Conservation (phyloP, 2,797 vertebrate genomes). For the Chlorospingus flavigularis region DNA sequence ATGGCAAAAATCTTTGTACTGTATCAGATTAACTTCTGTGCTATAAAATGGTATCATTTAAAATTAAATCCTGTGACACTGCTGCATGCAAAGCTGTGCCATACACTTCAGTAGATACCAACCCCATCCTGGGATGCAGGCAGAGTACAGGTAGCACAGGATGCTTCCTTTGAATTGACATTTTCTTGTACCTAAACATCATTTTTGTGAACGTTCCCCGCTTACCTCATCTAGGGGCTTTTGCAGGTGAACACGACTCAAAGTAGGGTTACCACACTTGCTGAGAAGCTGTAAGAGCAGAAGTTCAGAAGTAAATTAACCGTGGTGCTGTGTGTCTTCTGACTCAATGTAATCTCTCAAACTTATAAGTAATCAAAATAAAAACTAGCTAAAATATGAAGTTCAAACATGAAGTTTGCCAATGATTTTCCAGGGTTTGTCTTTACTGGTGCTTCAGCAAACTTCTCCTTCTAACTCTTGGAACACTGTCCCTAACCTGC, state of each 20-base stretch:
- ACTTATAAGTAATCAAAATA: background rate
- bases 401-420: background rate
- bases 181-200: background rate
- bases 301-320: background rate
- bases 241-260: background rate
- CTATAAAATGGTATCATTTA: background rate
- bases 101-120: background rate
- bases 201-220: background rate
- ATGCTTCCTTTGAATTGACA: background rate
- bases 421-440: background rate
- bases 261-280: background rate
- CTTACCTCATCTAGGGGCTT: background rate
- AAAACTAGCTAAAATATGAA: background rate
- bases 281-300: background rate
- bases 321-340: background rate
- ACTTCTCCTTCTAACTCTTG: background rate
- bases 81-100: background rate
- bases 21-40: background rate
- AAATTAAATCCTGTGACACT: background rate
- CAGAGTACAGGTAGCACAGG: background rate
- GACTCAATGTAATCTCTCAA: background rate
- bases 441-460: background rate
- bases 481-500: background rate
- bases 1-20: background rate
- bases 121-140: accelerated